Base-by-base conservation (phyloP, 2,888 invertebrate species). In the Acronicta leporina region DNA sequence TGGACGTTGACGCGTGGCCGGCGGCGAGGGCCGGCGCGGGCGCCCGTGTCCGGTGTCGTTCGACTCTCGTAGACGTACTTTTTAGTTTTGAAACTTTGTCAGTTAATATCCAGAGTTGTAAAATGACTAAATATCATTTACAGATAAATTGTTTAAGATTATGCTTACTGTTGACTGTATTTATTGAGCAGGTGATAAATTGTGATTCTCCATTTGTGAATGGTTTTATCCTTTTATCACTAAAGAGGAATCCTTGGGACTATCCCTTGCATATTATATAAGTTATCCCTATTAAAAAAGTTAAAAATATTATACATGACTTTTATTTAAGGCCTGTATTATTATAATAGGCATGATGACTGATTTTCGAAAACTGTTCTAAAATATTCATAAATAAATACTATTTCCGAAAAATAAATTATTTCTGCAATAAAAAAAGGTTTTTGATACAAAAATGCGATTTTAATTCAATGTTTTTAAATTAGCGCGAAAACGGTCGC, bases 121-220 rank as follows among this genome's bases (percentile, higher is more conserved):
- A 89, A 89, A 90, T 91, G 91, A 92, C 90, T 92, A 89, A 88
- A 89, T 92, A 92, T 92, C 91, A 88, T 92, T 92, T 91, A 90
- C 90, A 86, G 90, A 91, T 87, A 85, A 90, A 90, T 91, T 92
- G 92, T 93, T 93, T 94, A 92, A 94, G 89, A 92, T 92, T 93
- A 93, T 94, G 94, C 94, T 94, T 94, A 94, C 90, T 92, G 93
- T 93, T 93, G 93, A 94, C 92, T 92, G 93, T 94, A 94, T 94
- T 94, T 94, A 94, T 94, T 94, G 92, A 93, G 89, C 91, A 85
- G 91, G 92, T 92, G 92, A 92, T 93, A 91, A 90, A 89, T 90
- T 91, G 92, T 91, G 94, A 92, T 92, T 87, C 86, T 87, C 92
- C 92, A 88, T 91, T 91, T 86, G 85, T 88, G 89, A 89, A 90